A percentile compares a stretch with the other conserved stretches of the same genome.
These are phyloP conservation scores for Chromis chromis DNA, from an alignment of 2,797 vertebrate species.

Conservation along the genomic window DNA sequence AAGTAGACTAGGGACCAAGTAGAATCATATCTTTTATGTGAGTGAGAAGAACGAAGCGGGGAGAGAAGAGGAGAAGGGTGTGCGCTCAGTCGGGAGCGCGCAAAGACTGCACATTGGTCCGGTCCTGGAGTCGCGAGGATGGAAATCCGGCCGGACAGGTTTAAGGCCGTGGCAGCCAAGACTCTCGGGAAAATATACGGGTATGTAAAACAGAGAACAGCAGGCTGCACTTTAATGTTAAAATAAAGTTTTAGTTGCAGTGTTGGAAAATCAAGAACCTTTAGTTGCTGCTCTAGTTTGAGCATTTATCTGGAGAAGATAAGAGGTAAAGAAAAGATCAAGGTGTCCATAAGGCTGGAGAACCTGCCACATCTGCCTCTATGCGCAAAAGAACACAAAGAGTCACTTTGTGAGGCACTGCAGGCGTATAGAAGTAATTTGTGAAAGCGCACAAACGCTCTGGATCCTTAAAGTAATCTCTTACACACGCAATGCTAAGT, in stretches of 20 bases:
- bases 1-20: slow-evolving; percentile 18
- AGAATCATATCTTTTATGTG: slow-evolving; percentile 36
- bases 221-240: neutral
- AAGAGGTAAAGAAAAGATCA: slow-evolving; percentile 38
- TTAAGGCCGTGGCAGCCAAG: slow-evolving; percentile 84
- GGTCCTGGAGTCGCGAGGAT: slow-evolving; percentile 82
- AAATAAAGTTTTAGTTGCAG: neutral
- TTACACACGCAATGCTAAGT: neutral
- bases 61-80: slow-evolving; percentile 55
- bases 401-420: neutral
- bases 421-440: neutral
- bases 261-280: too few relatives aligned
- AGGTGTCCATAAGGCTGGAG: slow-evolving; percentile 39
- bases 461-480: neutral
- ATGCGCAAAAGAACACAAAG: slow-evolving; percentile 3
- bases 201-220: slow-evolving; percentile 74
- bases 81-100: slow-evolving; percentile 74
- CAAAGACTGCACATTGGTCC: slow-evolving; percentile 67
- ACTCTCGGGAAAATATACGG: slow-evolving; percentile 86
- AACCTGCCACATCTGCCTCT: slow-evolving; percentile 62
- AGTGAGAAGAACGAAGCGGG: slow-evolving; percentile 56
- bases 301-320: slow-evolving; percentile 10
- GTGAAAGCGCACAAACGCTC: neutral
- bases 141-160: slow-evolving; percentile 87
- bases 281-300: neutral